Percentiles rank a stretch among this genome's conserved stretches.
phyloP scores from a whole-genome alignment of 2,888 invertebrate species.

The Hypselothyrea guttata region DNA sequence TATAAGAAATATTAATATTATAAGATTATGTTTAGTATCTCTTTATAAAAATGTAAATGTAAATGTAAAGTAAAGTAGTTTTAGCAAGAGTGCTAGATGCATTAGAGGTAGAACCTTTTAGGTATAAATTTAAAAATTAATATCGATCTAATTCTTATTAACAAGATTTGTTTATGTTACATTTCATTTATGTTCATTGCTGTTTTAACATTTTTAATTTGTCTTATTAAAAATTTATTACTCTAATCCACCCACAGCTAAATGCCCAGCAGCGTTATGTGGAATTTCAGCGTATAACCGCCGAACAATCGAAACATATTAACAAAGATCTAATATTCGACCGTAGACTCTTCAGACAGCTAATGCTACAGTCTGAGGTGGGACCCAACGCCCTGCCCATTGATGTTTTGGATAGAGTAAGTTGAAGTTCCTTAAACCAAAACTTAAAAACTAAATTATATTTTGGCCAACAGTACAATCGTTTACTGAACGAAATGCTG shows the following conservation, averaged over 20 bases:
- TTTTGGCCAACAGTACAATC: constrained; percentile 92
- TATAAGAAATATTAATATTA: too few species aligned
- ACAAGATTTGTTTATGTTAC: too few species aligned
- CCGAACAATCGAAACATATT: constrained; percentile 88
- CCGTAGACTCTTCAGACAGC: constrained; percentile 87
- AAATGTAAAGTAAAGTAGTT: too few species aligned
- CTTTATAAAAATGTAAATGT: too few species aligned
- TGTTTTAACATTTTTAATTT: too few species aligned
- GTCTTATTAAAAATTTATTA: not conserved
- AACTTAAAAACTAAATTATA: too few species aligned
- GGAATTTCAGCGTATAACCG: constrained; percentile 91
- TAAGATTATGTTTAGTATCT: too few species aligned
- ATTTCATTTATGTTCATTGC: too few species aligned
- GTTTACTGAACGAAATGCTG: constrained; percentile 93
- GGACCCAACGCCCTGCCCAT: constrained; percentile 92
- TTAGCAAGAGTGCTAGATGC: too few species aligned
- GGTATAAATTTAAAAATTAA: too few species aligned
- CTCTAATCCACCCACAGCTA: constrained; percentile 83
- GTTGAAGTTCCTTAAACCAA: constrained; percentile 39
- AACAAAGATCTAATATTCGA: constrained; percentile 87
- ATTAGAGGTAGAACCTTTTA: too few species aligned
- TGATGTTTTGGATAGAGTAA: constrained; percentile 91
- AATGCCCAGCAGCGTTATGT: constrained; percentile 92
- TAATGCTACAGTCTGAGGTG: constrained; percentile 89
- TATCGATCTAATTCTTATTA: too few species aligned